These are phyloP conservation scores for Aldrovandia affinis DNA, from an alignment of 2,797 vertebrate species.

Conservation along the genomic window DNA sequence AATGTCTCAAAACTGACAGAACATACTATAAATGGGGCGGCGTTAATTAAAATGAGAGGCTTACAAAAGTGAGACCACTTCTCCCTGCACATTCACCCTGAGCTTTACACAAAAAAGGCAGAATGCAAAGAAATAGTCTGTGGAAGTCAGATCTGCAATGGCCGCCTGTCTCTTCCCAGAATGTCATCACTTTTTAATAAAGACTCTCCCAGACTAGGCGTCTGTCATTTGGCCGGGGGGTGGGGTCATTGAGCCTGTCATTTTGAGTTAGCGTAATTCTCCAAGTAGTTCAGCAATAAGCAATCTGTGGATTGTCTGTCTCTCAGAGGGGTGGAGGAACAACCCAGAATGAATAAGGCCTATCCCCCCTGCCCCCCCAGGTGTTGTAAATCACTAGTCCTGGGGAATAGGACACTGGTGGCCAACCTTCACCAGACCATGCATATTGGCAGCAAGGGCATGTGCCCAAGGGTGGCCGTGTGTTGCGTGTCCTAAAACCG, in stretches of 20 bases:
- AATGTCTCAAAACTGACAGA: neutral
- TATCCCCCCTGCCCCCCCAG: neutral
- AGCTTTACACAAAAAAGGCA: neutral
- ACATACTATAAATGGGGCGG: neutral
- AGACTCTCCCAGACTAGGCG: neutral
- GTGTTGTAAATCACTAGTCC: neutral
- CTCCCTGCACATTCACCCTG: neutral
- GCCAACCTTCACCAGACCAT: neutral
- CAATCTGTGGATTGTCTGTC: neutral
- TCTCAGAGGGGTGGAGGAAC: neutral
- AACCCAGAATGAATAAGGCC: neutral
- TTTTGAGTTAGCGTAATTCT: neutral
- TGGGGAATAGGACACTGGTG: neutral
- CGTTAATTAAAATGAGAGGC: neutral
- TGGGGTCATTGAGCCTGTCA: neutral
- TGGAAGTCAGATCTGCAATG: neutral
- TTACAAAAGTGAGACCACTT: neutral
- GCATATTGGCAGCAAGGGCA: neutral
- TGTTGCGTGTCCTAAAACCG: neutral
- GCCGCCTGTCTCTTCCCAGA: neutral
- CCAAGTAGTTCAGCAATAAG: neutral
- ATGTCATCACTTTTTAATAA: constrained; percentile 1
- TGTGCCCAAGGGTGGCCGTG: neutral
- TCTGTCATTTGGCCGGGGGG: neutral
- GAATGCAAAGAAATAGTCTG: neutral